A percentile compares a stretch with the other conserved stretches of the same genome.
phyloP scores from a whole-genome alignment of 1,140 invertebrate genomes.

The Lepidotrigona ventralis region DNA sequence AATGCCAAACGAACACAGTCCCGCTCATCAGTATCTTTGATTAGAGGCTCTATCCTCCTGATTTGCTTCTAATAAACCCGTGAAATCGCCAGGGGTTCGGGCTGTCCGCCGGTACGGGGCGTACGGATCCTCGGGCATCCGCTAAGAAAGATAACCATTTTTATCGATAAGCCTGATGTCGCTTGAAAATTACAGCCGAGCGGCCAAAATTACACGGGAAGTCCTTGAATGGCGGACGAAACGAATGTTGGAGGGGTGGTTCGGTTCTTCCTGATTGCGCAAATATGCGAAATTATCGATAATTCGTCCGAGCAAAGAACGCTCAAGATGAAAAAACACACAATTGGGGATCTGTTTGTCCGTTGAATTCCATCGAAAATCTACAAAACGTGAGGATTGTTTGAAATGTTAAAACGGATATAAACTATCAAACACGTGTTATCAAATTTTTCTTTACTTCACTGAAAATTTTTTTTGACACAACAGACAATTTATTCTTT shows the following conservation, averaged over 20 bases:
- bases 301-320: neutral
- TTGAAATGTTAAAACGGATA: neutral
- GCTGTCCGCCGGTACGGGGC: neutral
- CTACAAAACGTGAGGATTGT: neutral
- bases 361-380: neutral
- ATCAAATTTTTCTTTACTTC: too few relatives aligned
- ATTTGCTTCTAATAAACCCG: slow-evolving; percentile 79
- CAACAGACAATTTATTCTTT: too few relatives aligned
- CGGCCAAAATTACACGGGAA: neutral
- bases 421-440: neutral
- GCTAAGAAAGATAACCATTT: slow-evolving; percentile 19
- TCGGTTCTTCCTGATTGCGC: neutral
- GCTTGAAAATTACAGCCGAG: neutral
- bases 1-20: slow-evolving; percentile 73
- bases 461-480: too few relatives aligned
- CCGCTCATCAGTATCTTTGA: slow-evolving; percentile 78
- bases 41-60: slow-evolving; percentile 76
- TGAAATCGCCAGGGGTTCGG: slow-evolving; percentile 69
- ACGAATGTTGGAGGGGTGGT: neutral
- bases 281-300: neutral
- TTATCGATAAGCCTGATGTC: slow-evolving; percentile 33
- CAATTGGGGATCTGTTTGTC: neutral
- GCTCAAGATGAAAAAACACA: neutral
- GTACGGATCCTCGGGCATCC: slow-evolving; percentile 25
- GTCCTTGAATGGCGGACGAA: neutral